These are phyloP conservation scores for Drosophila lowei DNA, from an alignment of 1,140 invertebrate genomes.

Conservation along the genomic window DNA sequence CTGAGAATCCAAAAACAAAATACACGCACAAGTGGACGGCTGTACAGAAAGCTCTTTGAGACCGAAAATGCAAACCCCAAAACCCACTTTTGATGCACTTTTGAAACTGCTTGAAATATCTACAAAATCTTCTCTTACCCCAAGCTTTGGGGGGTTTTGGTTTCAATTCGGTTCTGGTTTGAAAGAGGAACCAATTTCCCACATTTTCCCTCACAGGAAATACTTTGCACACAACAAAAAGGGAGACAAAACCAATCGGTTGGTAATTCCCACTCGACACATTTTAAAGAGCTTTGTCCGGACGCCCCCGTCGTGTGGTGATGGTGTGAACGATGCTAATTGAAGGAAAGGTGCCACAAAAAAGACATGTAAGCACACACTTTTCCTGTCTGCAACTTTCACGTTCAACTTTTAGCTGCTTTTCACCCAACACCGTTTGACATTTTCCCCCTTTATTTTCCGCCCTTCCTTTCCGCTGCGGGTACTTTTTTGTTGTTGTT, in stretches of 20 bases:
- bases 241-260: neutral
- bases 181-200: no score
- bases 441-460: conserved; percentile 44
- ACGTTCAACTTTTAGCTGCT: conserved; percentile 44
- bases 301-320: conserved; percentile 4
- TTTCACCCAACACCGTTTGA: conserved; percentile 67
- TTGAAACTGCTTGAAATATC: no score
- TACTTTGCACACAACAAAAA: conserved; percentile 2
- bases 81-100: no score
- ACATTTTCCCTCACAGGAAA: neutral
- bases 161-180: no score
- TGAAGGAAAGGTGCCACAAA: conserved; percentile 45
- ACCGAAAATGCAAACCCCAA: no score
- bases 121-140: no score
- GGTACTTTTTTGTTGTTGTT: no score
- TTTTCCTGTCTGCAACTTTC: conserved; percentile 60
- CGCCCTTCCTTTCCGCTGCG: no score
- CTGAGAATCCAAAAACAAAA: no score
- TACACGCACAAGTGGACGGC: no score
- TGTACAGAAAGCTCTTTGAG: no score
- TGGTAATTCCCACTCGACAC: conserved; percentile 9
- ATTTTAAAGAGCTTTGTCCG: conserved; percentile 11
- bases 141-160: no score
- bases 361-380: conserved; percentile 44
- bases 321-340: conserved; percentile 42